Conservation (phyloP, 1,140 invertebrate genomes). For the Maconellicoccus hirsutus region DNA sequence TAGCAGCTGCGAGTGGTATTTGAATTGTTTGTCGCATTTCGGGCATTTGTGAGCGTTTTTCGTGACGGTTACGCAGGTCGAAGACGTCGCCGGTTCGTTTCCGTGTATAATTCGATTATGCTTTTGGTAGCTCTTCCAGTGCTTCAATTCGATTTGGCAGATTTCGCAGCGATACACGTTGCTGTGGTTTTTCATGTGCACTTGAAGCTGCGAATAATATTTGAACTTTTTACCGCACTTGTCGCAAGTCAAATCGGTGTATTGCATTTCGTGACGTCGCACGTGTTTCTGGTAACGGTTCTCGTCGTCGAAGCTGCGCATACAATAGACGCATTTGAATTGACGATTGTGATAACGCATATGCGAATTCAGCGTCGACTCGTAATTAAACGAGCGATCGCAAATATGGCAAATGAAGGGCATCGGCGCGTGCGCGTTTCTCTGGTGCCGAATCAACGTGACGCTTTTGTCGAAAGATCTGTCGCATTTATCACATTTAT, state of each 20-base stretch:
- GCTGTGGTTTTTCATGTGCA: not conserved
- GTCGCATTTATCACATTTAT: conserved; percentile 41
- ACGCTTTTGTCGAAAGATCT: conserved; percentile 30
- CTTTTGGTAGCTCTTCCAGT: not conserved
- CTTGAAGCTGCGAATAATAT: not conserved
- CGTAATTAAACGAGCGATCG: conserved; percentile 41
- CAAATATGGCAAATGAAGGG: conserved; percentile 40
- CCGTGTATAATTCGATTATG: not conserved
- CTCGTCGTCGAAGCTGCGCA: not conserved
- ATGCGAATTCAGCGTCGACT: not conserved
- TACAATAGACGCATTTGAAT: not conserved
- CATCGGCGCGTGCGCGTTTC: conserved; percentile 35
- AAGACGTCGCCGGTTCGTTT: not conserved
- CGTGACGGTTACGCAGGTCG: not conserved
- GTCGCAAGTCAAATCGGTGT: not conserved
- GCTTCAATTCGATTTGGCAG: not conserved
- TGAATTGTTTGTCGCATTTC: not conserved
- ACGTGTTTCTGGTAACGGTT: not conserved
- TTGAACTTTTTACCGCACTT: not conserved
- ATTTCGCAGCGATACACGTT: not conserved
- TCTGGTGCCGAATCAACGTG: conserved; percentile 30
- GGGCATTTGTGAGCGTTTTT: not conserved
- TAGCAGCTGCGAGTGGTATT: not conserved
- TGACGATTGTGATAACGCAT: not conserved
- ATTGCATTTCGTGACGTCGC: not conserved